phyloP scores from a whole-genome alignment of 1,140 invertebrate genomes.

The Cephus cinctus region DNA sequence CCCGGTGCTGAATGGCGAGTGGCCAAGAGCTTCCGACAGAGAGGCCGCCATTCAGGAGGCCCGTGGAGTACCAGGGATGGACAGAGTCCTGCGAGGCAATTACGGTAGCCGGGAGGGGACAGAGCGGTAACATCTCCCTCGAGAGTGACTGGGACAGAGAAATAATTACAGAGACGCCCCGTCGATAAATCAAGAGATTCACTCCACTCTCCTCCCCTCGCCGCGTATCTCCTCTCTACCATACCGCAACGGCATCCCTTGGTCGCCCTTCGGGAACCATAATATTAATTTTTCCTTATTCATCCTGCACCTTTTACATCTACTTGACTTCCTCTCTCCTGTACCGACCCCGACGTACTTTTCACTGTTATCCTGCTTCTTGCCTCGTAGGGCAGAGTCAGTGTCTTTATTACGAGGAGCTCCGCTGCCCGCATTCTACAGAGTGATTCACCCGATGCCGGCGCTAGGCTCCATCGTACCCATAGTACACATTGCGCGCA shows the following conservation, averaged over 20 bases:
- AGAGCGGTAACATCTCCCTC: slow-evolving; percentile 11
- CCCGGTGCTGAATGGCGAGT: slow-evolving; percentile 10
- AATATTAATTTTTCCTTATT: too few relatives aligned
- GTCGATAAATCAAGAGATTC: slow-evolving; percentile 53
- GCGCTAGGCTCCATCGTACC: too few relatives aligned
- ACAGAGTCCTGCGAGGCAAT: slow-evolving; percentile 23
- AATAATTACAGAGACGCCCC: slow-evolving; percentile 55
- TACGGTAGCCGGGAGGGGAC: slow-evolving; percentile 50
- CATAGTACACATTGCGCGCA: too few relatives aligned
- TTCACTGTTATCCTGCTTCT: slow-evolving; percentile 29
- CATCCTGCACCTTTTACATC: slow-evolving; percentile 9
- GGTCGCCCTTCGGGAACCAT: too few relatives aligned
- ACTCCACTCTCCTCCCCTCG: slow-evolving; percentile 19
- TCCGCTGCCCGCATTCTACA: slow-evolving; percentile 36
- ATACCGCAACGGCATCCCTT: slow-evolving; percentile 23
- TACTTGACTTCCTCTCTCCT: background rate
- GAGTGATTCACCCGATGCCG: slow-evolving; percentile 34
- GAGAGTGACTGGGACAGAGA: slow-evolving; percentile 38
- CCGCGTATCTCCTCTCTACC: slow-evolving; percentile 32
- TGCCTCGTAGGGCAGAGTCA: slow-evolving; percentile 35
- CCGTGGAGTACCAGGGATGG: slow-evolving; percentile 25
- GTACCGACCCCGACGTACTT: slow-evolving; percentile 7
- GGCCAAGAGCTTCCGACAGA: slow-evolving; percentile 15
- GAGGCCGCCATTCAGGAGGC: slow-evolving; percentile 26
- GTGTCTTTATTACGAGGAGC: slow-evolving; percentile 43